Evolutionary conservation across 2,113 vertebrate genomes (phyloP).

Genomic region (Entosphenus tridentatus): DNA sequence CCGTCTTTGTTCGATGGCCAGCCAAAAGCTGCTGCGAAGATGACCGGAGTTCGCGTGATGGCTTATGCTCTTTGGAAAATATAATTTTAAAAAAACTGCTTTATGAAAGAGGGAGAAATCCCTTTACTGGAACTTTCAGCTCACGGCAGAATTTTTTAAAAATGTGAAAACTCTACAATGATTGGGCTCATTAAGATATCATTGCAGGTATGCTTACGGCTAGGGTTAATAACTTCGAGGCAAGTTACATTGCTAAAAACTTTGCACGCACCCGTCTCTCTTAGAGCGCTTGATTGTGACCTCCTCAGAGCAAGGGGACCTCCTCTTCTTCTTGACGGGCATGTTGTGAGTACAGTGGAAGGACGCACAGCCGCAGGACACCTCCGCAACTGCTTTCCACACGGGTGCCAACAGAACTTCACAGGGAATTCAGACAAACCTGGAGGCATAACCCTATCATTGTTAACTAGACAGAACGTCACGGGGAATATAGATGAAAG

Average conservation of each 20-base stretch:
- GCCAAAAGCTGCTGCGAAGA: too few relatives aligned
- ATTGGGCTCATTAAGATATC: not conserved
- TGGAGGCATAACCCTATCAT: too few relatives aligned
- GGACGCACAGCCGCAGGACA: slow-evolving; percentile 1
- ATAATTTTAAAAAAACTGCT: too few relatives aligned
- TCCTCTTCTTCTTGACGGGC: slow-evolving; percentile 6
- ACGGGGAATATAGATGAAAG: too few relatives aligned
- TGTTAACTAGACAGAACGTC: too few relatives aligned
- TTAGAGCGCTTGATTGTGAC: slow-evolving; percentile 2
- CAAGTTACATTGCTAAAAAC: not conserved
- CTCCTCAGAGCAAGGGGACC: not conserved
- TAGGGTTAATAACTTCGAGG: not conserved
- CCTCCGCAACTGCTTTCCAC: not conserved
- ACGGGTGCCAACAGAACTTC: too few relatives aligned
- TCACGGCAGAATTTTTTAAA: not conserved
- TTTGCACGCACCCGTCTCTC: not conserved
- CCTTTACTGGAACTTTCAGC: not conserved
- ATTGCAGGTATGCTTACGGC: not conserved
- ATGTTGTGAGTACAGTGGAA: slow-evolving; percentile 1
- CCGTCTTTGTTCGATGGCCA: too few relatives aligned
- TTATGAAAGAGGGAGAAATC: not conserved
- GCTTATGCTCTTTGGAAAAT: too few relatives aligned
- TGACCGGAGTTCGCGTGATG: too few relatives aligned
- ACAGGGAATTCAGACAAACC: too few relatives aligned
- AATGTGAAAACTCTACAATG: not conserved